Percentiles rank a stretch among this genome's conserved stretches.
These are phyloP conservation scores for Stichodactyla helianthus DNA, from an alignment of 64 coral and sea anemone species.

Conservation along the genomic window DNA sequence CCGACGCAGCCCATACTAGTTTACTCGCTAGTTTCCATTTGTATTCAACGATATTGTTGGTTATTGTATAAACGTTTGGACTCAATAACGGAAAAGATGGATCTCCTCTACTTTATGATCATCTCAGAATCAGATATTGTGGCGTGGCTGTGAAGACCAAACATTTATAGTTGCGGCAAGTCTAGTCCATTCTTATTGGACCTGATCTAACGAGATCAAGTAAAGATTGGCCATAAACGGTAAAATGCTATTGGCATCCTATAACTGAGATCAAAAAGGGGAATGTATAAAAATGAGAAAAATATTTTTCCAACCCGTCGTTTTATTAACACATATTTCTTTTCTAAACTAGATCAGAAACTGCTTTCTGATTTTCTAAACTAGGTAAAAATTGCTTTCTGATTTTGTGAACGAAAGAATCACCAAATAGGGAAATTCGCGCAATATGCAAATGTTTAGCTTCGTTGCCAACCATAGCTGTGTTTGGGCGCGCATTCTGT, in stretches of 20 bases:
- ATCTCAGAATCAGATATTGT: background rate
- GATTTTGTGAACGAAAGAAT: background rate
- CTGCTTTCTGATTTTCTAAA: too few species aligned
- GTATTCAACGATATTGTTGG: too few species aligned
- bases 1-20: too few species aligned
- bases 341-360: too few species aligned
- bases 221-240: background rate
- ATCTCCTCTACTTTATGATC: too few species aligned
- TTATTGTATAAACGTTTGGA: too few species aligned
- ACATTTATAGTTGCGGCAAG: background rate
- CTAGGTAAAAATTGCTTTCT: background rate
- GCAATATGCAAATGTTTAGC: background rate
- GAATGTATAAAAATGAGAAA: background rate
- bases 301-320: too few species aligned
- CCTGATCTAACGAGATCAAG: background rate
- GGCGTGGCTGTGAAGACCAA: background rate
- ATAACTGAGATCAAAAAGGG: background rate
- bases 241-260: background rate
- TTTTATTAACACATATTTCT: too few species aligned
- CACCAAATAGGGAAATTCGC: background rate
- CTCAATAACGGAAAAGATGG: too few species aligned
- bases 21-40: too few species aligned
- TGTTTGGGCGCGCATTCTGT: slow-evolving; percentile 21
- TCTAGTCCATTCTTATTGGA: background rate
- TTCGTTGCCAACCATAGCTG: background rate